Evolutionary conservation across 2,888 invertebrate genomes (phyloP), one percentile per base, ranked within the genome.

Genomic region (Bombylius major): DNA sequence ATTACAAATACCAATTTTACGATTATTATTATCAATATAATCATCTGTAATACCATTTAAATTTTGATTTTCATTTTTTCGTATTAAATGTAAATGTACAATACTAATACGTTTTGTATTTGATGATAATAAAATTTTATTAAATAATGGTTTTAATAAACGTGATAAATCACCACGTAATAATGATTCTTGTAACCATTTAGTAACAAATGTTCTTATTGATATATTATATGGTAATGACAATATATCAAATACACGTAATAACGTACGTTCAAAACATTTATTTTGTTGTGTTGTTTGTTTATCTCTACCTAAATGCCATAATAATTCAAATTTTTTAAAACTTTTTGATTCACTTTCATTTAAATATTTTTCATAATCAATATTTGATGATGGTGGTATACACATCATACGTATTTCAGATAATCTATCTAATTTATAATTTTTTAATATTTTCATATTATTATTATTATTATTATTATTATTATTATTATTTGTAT

Each of bases 61-160:
- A 64, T 63, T 14, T 54, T 69, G 70, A 33, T 70, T 72, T 4
- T 69, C 65, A 34, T 77, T 77, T 59, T 81, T 80, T 47, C 69
- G 70, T 13, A 74, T 76, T 33, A 84, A 78, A 66, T 82, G 82
- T 6, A 84, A 80, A 62, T 89, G 86, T 13, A 85, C 79, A n/a
- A 90, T 84, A 42, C 87, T 86, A 60, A 89, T 82, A n/a, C 89
- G 78, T 54, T 89, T 87, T 0, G 91, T 89, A 59, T 84, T 85
- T 0, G 88, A 82, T 60, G 87, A 83, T 33, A 93, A 75, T 31
- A 93, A 75, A 71, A 89, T 86, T 59, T 82, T 76, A 55, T 89
- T 75, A 11, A 42, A 11, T 6, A 90, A 74, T 0, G 90, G 89
- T 65, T 89, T 88, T 34, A 93, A 78, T 12, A 93, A 77, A 3